These are phyloP conservation scores for Pocillopora grandis DNA, from an alignment of 92 coral and sea anemone species.

Conservation along the genomic window DNA sequence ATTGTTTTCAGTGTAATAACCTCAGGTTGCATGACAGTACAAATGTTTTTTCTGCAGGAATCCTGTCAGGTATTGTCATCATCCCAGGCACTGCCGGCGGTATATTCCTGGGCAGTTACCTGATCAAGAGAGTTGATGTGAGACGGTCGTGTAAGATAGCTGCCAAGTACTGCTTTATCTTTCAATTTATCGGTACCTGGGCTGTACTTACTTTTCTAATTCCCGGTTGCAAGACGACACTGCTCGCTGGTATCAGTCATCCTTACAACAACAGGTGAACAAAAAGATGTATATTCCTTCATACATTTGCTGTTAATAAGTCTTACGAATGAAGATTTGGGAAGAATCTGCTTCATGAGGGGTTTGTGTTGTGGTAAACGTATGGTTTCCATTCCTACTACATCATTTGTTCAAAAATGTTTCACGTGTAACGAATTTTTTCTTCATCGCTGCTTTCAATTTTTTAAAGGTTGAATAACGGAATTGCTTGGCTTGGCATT, in stretches of 20 bases:
- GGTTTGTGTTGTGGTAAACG: too few relatives aligned
- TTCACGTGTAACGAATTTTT: too few relatives aligned
- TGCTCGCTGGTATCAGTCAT: slow-evolving; percentile 84
- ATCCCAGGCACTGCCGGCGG: slow-evolving; percentile 99
- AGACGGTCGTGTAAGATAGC: slow-evolving; percentile 87
- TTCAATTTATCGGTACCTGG: slow-evolving; percentile 92
- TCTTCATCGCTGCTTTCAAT: too few relatives aligned
- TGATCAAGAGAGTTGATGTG: slow-evolving; percentile 87
- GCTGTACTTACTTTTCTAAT: slow-evolving; percentile 95
- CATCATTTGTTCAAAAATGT: too few relatives aligned
- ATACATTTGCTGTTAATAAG: not conserved
- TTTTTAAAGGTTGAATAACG: too few relatives aligned
- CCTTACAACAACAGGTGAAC: slow-evolving; percentile 78
- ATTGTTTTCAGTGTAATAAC: too few relatives aligned
- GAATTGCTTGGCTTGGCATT: too few relatives aligned
- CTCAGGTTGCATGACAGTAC: not conserved
- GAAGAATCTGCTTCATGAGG: too few relatives aligned
- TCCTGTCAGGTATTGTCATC: slow-evolving; percentile 90
- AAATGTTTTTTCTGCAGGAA: slow-evolving; percentile 45
- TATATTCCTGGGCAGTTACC: slow-evolving; percentile 97
- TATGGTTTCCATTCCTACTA: too few relatives aligned
- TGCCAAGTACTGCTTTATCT: slow-evolving; percentile 92
- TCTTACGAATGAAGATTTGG: not conserved
- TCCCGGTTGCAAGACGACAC: slow-evolving; percentile 94
- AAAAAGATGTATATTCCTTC: not conserved